Evolutionary conservation across 2,888 invertebrate species (phyloP).

Genomic region (Cremastobaeus sp.): DNA sequence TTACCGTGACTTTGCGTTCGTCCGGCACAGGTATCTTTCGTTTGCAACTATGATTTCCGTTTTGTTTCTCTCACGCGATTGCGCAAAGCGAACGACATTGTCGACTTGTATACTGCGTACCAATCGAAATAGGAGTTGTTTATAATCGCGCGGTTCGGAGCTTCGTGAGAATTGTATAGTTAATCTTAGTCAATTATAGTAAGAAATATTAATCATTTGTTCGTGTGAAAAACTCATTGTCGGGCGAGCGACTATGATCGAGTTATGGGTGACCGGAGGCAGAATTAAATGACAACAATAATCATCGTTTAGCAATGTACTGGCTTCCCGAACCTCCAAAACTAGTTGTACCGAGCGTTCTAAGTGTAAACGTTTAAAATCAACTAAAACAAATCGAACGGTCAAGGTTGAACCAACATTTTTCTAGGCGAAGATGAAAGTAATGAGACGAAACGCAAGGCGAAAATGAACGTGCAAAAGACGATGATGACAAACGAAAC

Average conservation of each 20-base stretch:
- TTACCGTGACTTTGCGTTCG: constrained; percentile 37
- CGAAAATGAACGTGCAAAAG: constrained; percentile 21
- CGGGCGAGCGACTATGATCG: constrained; percentile 53
- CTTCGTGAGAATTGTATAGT: constrained; percentile 67
- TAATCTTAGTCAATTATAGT: constrained; percentile 76
- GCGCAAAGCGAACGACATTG: constrained; percentile 61
- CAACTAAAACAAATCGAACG: background rate
- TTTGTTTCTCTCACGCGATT: constrained; percentile 62
- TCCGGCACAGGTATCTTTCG: constrained; percentile 31
- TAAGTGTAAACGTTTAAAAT: constrained; percentile 64
- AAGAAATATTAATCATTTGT: constrained; percentile 73
- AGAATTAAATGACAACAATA: constrained; percentile 65
- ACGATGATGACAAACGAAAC: constrained; percentile 26
- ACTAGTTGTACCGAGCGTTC: constrained; percentile 75
- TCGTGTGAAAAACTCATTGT: constrained; percentile 68
- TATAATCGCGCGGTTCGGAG: constrained; percentile 69
- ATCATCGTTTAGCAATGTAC: constrained; percentile 75
- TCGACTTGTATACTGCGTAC: constrained; percentile 32
- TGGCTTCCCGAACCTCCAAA: constrained; percentile 77
- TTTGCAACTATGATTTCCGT: constrained; percentile 55
- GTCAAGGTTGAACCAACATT: background rate
- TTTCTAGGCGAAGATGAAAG: constrained; percentile 6
- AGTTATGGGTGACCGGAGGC: constrained; percentile 76
- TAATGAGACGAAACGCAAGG: constrained; percentile 30
- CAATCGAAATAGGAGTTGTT: constrained; percentile 72